Evolutionary conservation across 2,888 invertebrate genomes (phyloP).

Genomic region (Cephus pygmeus): DNA sequence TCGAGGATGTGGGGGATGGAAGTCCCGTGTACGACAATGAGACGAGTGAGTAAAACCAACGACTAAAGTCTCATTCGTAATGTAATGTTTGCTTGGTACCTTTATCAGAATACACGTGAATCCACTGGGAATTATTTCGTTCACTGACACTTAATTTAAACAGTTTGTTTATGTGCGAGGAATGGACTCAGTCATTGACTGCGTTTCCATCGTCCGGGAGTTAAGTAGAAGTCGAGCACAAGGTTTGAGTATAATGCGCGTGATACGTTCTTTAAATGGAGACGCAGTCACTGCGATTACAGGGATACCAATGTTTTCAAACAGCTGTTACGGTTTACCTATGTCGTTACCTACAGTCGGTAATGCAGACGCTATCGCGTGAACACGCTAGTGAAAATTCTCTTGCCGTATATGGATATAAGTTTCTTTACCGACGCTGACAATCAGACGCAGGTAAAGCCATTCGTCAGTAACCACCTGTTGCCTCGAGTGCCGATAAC

Average conservation of each 20-base stretch:
- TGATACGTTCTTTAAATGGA: too few species aligned
- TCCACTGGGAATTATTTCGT: neutral
- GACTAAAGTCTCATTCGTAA: neutral
- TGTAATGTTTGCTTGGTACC: neutral
- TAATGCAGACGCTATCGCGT: neutral
- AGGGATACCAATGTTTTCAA: too few species aligned
- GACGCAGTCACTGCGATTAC: too few species aligned
- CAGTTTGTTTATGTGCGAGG: neutral
- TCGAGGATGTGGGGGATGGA: slow-evolving; percentile 55
- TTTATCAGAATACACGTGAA: neutral
- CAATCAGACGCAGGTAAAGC: slow-evolving; percentile 3
- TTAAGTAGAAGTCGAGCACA: too few species aligned
- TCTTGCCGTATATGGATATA: slow-evolving; percentile 18
- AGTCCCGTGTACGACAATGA: slow-evolving; percentile 54
- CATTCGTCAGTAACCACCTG: neutral
- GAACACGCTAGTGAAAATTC: neutral
- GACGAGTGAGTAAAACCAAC: slow-evolving; percentile 49
- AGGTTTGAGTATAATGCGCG: too few species aligned
- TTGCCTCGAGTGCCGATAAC: neutral
- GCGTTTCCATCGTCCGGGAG: too few species aligned
- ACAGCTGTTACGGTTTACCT: neutral
- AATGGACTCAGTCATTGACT: neutral
- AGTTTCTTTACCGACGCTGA: slow-evolving; percentile 15
- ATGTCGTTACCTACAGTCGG: neutral
- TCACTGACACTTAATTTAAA: neutral